A percentile compares a stretch with the other conserved stretches of the same genome.
These are phyloP conservation scores for Poecile montanus DNA, from an alignment of 2,797 vertebrate species.

Conservation along the genomic window DNA sequence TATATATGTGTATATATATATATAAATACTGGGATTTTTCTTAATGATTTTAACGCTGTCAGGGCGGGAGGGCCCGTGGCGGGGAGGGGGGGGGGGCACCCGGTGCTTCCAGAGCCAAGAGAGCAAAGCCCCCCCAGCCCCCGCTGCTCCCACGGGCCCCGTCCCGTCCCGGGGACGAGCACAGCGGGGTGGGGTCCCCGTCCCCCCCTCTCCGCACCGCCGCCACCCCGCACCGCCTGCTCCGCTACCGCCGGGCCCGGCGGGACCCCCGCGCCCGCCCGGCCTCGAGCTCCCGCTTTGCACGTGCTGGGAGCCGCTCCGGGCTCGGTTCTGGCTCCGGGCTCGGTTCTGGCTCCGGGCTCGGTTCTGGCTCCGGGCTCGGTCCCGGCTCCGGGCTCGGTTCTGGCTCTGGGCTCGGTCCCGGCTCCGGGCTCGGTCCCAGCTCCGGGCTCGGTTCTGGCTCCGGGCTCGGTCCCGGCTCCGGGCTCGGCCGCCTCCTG, in stretches of 20 bases:
- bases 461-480: neutral
- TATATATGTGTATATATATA: neutral
- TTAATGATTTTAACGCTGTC: neutral
- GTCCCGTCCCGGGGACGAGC: neutral
- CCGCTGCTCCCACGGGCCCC: neutral
- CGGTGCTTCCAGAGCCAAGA: neutral
- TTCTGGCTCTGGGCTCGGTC: neutral
- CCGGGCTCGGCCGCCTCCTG: conserved; percentile 3
- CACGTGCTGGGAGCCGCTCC: conserved; percentile 3
- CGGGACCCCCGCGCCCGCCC: neutral
- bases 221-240: neutral
- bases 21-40: neutral
- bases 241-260: neutral
- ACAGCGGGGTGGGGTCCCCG: neutral
- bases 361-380: neutral
- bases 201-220: neutral
- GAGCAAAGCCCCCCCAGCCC: neutral
- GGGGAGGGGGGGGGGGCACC: neutral
- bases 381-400: neutral
- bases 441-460: neutral
- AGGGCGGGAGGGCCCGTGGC: neutral
- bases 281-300: neutral
- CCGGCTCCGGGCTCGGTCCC: neutral
- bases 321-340: neutral
- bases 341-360: neutral